Base-by-base conservation (phyloP, 2,888 invertebrate species). In the Coleophora deauratella region DNA sequence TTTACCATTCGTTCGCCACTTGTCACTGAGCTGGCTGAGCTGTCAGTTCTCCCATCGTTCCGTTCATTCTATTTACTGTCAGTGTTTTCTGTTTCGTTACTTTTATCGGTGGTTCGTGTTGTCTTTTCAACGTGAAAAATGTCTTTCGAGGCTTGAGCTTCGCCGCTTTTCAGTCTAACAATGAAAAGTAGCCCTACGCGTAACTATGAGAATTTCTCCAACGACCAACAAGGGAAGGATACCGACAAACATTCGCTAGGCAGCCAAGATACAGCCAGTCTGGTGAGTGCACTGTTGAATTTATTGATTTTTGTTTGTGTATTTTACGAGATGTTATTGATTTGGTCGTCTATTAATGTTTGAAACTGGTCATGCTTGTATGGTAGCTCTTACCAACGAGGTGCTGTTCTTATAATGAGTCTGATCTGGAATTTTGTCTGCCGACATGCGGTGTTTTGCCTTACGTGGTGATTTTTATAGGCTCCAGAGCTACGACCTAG, bases 161-260 rank as follows among this genome's bases (percentile, higher is more conserved):
- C 45, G 57, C 66, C 63, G 63, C 67, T 61, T 71, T 21, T 21
- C 21, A 21, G 21, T 60, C 73, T 68, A 80, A 86, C 73, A 68
- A 86, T 86, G 86, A 85, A 81, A 85, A 85, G 74, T 70, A 85
- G 85, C 56, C 85, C 86, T 46, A 73, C 75, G 52, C 79, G 73
- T 59, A 84, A 86, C 75, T 85, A 85, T 86, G 86, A 85, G 46
- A 75, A 73, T 68, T 84, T 84, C 62, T 69, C 79, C 55, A 72
- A 66, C 60, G 85, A 85, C 56, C 75, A 77, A 44, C 79, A 75
- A 59, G 75, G 72, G 59, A 81, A 76, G 65, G 84, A 85, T 55
- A 73, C 74, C 55, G 84, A 86, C 62, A 86, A 86, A 60, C 76
- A 81, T 64, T 86, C 86, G 47, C 49, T 86, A 79, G 74, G 81